Base-by-base conservation (phyloP, 1,140 invertebrate species). In the Tyrophagus putrescentiae region DNA sequence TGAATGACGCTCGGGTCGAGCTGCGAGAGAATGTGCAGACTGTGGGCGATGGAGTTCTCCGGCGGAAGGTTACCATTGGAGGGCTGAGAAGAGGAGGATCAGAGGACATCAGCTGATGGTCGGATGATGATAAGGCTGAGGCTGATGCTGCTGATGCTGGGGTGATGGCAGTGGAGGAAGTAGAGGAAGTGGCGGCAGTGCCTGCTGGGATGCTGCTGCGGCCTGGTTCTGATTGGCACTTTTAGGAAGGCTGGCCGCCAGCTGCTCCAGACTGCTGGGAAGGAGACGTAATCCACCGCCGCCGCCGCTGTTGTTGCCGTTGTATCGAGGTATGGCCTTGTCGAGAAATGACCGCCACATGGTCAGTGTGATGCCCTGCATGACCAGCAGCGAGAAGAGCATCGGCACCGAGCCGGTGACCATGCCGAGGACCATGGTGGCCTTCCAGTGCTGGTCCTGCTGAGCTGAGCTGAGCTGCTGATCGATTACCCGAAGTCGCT, bases 321-420 rank as follows among this genome's bases (percentile, higher is more conserved):
- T 36, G 13, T 28, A 27, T 32, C 18, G 25, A 25, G 61, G 61
- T 18, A 62, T 62, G 1, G 61, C 53, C 28, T 45, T n/a, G 32
- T 62, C 57, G 3, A 62, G 42, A 23, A 62, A 62, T 28, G 48
- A 33, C 16, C 61, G 36, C 54, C 54, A 63, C 45, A 63, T 53
- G n/a, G 62, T 60, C 18, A 63, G 18, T 29, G 57, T 60, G 4
- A 63, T 42, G 1, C 62, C 62, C 42, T 63, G 62, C 62, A 63
- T 63, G 6, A 63, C 13, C 28, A 63, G 25, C 34, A 63, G 25
- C 11, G 62, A 63, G 13, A 63, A 41, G 13, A 63, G 39, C 57
- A 59, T 59, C 2, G 36, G 57, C 41, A 59, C 29, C 16, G 57
- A 42, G 27, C 57, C 57, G 18, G 39, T 42, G 5, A 59, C 18